These are phyloP conservation scores for Miopithecus talapoin DNA, from an alignment of 2,797 vertebrate genomes.

Conservation along the genomic window DNA sequence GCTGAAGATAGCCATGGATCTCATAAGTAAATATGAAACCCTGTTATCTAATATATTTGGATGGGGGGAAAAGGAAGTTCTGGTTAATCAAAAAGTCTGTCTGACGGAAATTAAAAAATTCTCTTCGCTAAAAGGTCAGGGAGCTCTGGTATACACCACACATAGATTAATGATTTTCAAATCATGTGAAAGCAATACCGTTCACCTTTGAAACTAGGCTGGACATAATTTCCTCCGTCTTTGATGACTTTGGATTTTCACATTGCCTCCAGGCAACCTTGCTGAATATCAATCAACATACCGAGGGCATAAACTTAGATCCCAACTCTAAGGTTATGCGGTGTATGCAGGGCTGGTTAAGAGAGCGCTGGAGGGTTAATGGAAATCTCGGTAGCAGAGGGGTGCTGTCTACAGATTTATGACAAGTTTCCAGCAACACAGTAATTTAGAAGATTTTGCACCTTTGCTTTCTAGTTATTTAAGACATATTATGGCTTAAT, in stretches of 20 bases:
- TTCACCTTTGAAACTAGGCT: slow-evolving; percentile 74
- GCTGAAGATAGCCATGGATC: slow-evolving; percentile 7
- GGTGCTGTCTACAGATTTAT: slow-evolving; percentile 56
- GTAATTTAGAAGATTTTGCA: slow-evolving; percentile 55
- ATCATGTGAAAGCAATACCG: slow-evolving; percentile 72
- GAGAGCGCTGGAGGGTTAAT: slow-evolving; percentile 50
- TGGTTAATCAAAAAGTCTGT: slow-evolving; percentile 72
- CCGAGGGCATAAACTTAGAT: neutral
- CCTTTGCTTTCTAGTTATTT: neutral
- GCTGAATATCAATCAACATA: slow-evolving; percentile 69
- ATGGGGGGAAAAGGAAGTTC: slow-evolving; percentile 34
- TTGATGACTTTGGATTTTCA: slow-evolving; percentile 73
- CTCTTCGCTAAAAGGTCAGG: slow-evolving; percentile 72
- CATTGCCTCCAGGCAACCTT: slow-evolving; percentile 63
- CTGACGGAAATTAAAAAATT: slow-evolving; percentile 77
- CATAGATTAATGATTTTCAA: slow-evolving; percentile 75
- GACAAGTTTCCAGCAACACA: slow-evolving; percentile 61
- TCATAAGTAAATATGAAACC: slow-evolving; percentile 67
- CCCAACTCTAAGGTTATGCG: neutral
- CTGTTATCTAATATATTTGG: slow-evolving; percentile 71
- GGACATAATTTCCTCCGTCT: slow-evolving; percentile 77
- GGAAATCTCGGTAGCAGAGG: slow-evolving; percentile 54
- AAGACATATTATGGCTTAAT: slow-evolving; percentile 39
- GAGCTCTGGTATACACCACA: slow-evolving; percentile 63
- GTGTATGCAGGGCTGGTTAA: neutral